These are phyloP conservation scores for Drosophila fulvimacula DNA, from an alignment of 2,888 invertebrate genomes.

Conservation along the genomic window DNA sequence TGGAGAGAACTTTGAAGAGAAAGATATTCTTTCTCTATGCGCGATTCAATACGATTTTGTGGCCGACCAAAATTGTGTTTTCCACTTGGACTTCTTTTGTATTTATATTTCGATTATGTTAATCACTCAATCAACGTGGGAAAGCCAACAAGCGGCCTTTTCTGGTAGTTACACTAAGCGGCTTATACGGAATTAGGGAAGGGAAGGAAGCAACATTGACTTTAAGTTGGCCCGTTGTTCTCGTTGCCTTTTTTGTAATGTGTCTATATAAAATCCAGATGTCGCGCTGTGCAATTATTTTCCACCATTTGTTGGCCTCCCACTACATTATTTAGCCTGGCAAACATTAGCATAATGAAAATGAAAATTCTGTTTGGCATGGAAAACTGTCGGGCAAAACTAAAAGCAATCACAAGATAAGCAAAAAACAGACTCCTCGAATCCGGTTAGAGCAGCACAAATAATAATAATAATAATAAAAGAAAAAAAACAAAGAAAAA, in stretches of 20 bases:
- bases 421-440: conserved; percentile 35
- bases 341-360: conserved; percentile 42
- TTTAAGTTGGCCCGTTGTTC: conserved; percentile 20
- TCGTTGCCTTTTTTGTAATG: conserved; percentile 1
- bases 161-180: conserved; percentile 31
- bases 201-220: conserved; percentile 7
- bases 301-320: conserved; percentile 25
- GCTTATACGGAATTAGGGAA: conserved; percentile 28
- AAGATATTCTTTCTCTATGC: conserved; percentile 3
- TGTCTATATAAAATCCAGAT: conserved; percentile 22
- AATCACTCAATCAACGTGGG: conserved; percentile 50
- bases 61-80: conserved; percentile 43
- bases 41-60: conserved; percentile 29
- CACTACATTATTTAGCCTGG: conserved; percentile 37
- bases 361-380: conserved; percentile 53
- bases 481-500: background rate
- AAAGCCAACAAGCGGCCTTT: conserved; percentile 33
- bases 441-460: conserved; percentile 27
- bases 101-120: conserved; percentile 52
- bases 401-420: conserved; percentile 65
- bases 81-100: conserved; percentile 17
- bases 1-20: conserved; percentile 4
- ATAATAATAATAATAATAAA: background rate
- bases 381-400: conserved; percentile 56
- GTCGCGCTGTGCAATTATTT: conserved; percentile 38